A percentile compares a stretch with the other conserved stretches of the same genome.
These are phyloP conservation scores for Phenganax marumi DNA, from an alignment of 92 coral and sea anemone species.

Conservation along the genomic window DNA sequence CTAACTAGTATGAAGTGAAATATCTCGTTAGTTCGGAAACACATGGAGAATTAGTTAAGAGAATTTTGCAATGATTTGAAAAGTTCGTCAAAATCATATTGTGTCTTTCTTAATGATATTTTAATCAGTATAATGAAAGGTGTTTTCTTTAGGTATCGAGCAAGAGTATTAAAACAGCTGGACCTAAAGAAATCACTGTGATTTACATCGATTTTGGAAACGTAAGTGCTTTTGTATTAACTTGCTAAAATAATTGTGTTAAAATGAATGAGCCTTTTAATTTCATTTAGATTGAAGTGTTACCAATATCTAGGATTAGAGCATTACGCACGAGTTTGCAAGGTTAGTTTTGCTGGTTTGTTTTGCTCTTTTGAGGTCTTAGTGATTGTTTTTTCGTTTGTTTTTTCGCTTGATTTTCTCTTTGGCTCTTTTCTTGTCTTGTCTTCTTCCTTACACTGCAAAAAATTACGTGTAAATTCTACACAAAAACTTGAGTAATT, in stretches of 20 bases:
- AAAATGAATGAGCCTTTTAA: background rate
- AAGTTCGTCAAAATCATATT: no score
- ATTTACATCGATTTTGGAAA: conserved; percentile 95
- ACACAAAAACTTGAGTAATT: no score
- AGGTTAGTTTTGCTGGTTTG: conserved; percentile 67
- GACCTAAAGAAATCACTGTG: conserved; percentile 80
- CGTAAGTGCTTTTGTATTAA: conserved; percentile 53
- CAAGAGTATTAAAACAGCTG: conserved; percentile 71
- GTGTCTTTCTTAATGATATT: background rate
- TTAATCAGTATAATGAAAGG: no score
- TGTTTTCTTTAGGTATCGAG: conserved; percentile 69
- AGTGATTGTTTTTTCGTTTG: background rate
- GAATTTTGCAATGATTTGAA: no score
- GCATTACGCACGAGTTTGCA: conserved; percentile 76
- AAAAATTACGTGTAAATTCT: no score
- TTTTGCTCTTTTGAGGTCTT: no score
- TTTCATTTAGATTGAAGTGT: conserved; percentile 71
- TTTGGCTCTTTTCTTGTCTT: no score
- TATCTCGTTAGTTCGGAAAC: no score
- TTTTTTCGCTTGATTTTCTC: no score
- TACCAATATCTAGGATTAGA: conserved; percentile 79
- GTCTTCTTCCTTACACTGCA: no score
- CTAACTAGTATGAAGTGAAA: no score
- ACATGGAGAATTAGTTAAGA: no score
- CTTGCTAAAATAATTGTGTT: background rate